These are phyloP conservation scores for Enteromius thamalakanensis DNA, from an alignment of 2,797 vertebrate genomes.

Conservation along the genomic window DNA sequence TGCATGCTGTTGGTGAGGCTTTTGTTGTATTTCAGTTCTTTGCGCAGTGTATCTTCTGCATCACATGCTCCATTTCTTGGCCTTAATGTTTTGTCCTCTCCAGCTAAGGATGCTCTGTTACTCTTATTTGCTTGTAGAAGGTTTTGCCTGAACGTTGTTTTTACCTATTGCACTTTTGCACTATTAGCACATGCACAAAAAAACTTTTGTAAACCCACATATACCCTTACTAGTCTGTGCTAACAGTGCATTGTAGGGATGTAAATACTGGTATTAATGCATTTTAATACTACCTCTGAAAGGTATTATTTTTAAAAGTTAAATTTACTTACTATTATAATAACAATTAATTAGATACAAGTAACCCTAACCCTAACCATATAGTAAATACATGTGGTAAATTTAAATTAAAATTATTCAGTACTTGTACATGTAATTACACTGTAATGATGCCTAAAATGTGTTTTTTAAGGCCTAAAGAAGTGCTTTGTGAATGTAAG, in stretches of 20 bases:
- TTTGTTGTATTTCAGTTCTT: slow-evolving; percentile 9
- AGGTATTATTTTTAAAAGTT: background rate
- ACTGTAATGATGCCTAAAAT: background rate
- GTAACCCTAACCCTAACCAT: background rate
- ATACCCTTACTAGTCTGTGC: background rate
- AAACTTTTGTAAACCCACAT: background rate
- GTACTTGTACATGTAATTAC: background rate
- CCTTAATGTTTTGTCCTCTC: background rate
- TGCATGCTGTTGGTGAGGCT: slow-evolving; percentile 8
- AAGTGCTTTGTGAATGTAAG: background rate
- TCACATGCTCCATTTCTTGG: background rate
- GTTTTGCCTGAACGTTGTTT: background rate
- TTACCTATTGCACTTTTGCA: background rate
- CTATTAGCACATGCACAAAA: slow-evolving; percentile 12
- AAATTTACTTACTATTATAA: background rate
- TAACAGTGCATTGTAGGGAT: background rate
- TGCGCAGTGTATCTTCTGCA: slow-evolving; percentile 14
- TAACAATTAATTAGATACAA: background rate
- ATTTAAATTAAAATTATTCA: background rate
- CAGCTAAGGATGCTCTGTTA: background rate
- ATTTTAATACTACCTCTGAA: background rate
- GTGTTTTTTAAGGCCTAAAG: background rate
- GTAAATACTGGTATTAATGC: slow-evolving; percentile 3
- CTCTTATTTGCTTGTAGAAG: slow-evolving; percentile 2
- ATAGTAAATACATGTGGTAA: background rate